Evolutionary conservation across 2,113 vertebrate species (phyloP), one percentile per base, ranked within the genome.

Genomic region (Alces alces): DNA sequence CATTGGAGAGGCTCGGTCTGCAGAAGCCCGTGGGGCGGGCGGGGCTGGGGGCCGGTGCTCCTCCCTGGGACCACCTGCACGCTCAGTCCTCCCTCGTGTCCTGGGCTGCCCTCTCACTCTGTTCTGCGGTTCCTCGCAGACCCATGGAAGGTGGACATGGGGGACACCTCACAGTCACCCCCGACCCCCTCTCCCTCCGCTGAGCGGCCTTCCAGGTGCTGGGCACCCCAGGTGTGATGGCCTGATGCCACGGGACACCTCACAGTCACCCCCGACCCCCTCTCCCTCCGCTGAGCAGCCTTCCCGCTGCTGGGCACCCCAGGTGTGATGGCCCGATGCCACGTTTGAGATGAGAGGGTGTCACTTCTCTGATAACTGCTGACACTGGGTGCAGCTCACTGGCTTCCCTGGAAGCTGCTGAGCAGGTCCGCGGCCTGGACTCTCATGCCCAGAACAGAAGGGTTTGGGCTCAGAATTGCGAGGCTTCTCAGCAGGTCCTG

Each of bases 31-130:
- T 25, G 33, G 80, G 12, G 50, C 12, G 0, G 70, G 39, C 6
- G 2, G 70, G 70, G 23, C 11, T 14, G 70, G 66, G 19, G 17
- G 23, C 12, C 33, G 30, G 50, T 7, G 6, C 50, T 21, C 30
- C 3, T 3, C n/a, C 47, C 12, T 1, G 19, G 79, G 19, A 9
- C 19, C 11, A 2, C 33, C 33, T 45, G 45, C 13, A 0, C 23
- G 7, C 52, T n/a, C 66, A 70, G n/a, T 36, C 21, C 33, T 36
- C 21, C 52, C 52, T 36, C 3, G 36, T 2, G 21, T 14, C 1
- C 6, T 23, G n/a, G 21, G 3, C 30, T 0, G 11, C 80, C 80
- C 21, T 7, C 21, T 7, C 27, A 7, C 27, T 1, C 33, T 55
- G n/a, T 52, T 55, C 52, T 8, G 21, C 0, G 7, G 52, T 13